These are phyloP conservation scores for Ibidorhyncha struthersii DNA, from an alignment of 2,113 vertebrate genomes.

Conservation along the genomic window DNA sequence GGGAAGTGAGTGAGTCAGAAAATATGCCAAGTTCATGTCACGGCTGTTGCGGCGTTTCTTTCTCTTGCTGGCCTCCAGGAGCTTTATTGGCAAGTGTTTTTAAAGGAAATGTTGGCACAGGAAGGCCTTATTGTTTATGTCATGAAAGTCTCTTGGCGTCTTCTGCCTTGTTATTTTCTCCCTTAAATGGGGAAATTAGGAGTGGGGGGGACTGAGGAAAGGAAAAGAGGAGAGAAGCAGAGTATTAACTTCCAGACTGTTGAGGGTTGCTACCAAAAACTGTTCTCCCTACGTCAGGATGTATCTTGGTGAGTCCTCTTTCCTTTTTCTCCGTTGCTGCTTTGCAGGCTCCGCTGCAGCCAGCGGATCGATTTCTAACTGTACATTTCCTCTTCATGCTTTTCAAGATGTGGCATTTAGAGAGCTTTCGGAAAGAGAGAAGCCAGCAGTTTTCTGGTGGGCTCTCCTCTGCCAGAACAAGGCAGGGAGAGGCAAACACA, in stretches of 20 bases:
- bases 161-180: constrained; percentile 69
- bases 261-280: constrained; percentile 5
- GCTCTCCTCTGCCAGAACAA: neutral
- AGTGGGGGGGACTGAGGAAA: constrained; percentile 22
- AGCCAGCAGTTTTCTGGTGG: neutral
- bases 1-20: constrained; percentile 67
- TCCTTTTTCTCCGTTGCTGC: neutral
- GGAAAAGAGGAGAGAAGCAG: constrained; percentile 22
- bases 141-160: constrained; percentile 68
- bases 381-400: neutral
- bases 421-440: neutral
- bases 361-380: neutral
- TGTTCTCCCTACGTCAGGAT: neutral
- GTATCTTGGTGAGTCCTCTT: constrained; percentile 47
- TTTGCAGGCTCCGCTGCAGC: neutral
- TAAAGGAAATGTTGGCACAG: constrained; percentile 65
- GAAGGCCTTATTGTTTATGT: constrained; percentile 67
- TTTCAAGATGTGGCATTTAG: neutral
- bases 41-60: constrained; percentile 59
- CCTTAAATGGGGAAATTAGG: constrained; percentile 61
- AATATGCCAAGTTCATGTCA: constrained; percentile 72
- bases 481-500: neutral
- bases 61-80: constrained; percentile 61
- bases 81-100: constrained; percentile 65
- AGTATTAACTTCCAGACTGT: neutral